phyloP scores from a whole-genome alignment of 2,113 vertebrate genomes.

The Trogon melanurus region DNA sequence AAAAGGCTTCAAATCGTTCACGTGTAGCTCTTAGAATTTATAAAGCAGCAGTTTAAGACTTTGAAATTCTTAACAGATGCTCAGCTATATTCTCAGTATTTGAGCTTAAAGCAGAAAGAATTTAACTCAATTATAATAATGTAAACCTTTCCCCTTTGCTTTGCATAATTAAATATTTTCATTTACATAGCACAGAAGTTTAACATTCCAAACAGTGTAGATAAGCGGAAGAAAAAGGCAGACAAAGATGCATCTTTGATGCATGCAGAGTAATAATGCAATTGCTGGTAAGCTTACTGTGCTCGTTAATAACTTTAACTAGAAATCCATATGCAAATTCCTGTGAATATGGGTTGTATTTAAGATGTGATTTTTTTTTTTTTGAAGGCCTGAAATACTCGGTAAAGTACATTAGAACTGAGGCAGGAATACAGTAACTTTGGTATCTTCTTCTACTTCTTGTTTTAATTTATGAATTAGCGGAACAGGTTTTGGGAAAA shows the following conservation, averaged over 20 bases:
- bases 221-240: constrained; percentile 34
- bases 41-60: constrained; percentile 53
- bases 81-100: constrained; percentile 28
- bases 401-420: neutral
- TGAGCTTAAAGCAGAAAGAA: constrained; percentile 52
- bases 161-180: constrained; percentile 65
- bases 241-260: constrained; percentile 18
- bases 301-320: neutral
- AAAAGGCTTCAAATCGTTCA: constrained; percentile 53
- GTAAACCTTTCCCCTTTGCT: constrained; percentile 58
- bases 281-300: constrained; percentile 1
- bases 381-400: neutral
- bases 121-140: constrained; percentile 57
- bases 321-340: neutral
- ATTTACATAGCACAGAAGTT: constrained; percentile 53
- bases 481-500: neutral
- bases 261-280: neutral
- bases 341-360: neutral
- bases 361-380: neutral
- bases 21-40: constrained; percentile 48
- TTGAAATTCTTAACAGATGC: constrained; percentile 60
- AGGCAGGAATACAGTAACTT: neutral
- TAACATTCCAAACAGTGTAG: constrained; percentile 40
- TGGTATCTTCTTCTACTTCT: neutral
- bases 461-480: neutral